Evolutionary conservation across 2,113 vertebrate species (phyloP).

Genomic region (Oryzias javanicus): DNA sequence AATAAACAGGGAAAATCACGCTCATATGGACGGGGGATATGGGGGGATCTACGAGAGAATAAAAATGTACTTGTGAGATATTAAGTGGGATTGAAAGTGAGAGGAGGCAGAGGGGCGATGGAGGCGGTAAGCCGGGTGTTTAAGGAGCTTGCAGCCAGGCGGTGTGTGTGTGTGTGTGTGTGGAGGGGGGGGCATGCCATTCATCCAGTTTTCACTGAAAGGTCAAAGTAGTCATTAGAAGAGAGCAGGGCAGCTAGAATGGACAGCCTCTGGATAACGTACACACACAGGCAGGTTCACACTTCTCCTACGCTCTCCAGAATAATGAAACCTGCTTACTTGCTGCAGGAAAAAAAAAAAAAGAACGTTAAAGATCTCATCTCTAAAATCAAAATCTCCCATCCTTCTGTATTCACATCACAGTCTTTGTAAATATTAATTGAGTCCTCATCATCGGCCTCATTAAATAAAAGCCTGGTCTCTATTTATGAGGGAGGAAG

Average conservation of each 20-base stretch:
- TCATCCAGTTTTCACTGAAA: constrained; percentile 62
- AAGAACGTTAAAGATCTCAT: no score
- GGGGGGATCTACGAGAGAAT: neutral
- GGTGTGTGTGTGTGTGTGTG: constrained; percentile 21
- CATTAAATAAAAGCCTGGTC: constrained; percentile 8
- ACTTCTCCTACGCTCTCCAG: neutral
- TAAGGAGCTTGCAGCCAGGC: constrained; percentile 28
- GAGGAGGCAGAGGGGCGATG: neutral
- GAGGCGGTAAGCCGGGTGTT: constrained; percentile 19
- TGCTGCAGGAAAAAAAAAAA: no score
- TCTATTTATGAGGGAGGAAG: constrained; percentile 1
- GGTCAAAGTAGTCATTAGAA: constrained; percentile 66
- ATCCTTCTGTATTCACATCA: constrained; percentile 1
- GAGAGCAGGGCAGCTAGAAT: constrained; percentile 29
- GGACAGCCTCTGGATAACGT: constrained; percentile 35
- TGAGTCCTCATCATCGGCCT: constrained; percentile 22
- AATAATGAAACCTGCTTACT: no score
- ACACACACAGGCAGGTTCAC: constrained; percentile 11
- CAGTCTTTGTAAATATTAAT: constrained; percentile 41
- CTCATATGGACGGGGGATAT: neutral
- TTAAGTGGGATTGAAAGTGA: neutral
- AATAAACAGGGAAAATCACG: neutral
- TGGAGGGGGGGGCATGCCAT: constrained; percentile 40
- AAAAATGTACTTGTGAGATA: neutral
- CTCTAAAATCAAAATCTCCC: neutral